Conservation (phyloP, 2,888 invertebrate species). For the Vesta saturnalis region DNA sequence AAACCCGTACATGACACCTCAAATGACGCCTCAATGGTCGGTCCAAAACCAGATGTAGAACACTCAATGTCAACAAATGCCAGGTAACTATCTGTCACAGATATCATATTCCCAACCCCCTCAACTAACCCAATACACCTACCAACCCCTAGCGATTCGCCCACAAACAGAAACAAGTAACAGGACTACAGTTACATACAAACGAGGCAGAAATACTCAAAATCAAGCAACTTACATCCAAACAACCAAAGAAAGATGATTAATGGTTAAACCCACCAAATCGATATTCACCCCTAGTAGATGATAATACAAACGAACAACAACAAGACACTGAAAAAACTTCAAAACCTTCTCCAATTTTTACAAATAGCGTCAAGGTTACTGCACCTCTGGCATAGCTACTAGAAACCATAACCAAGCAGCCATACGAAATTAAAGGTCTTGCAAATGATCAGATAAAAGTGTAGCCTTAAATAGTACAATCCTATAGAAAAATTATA, state of each 20-base stretch:
- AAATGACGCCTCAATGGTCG: too few relatives aligned
- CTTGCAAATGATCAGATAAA: background rate
- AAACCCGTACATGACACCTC: too few relatives aligned
- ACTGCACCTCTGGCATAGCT: too few relatives aligned
- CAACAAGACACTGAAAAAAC: constrained; percentile 8
- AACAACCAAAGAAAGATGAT: background rate
- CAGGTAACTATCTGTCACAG: too few relatives aligned
- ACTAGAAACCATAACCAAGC: too few relatives aligned
- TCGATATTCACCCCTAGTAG: background rate
- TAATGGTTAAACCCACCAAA: constrained; percentile 7
- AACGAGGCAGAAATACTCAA: constrained; percentile 8
- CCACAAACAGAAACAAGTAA: constrained; percentile 11
- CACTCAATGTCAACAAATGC: too few relatives aligned
- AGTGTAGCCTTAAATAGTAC: background rate
- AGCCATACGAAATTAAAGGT: too few relatives aligned
- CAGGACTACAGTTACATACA: constrained; percentile 9
- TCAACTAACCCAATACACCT: too few relatives aligned
- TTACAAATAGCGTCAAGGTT: background rate
- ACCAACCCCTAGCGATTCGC: too few relatives aligned
- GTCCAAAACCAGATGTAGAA: too few relatives aligned
- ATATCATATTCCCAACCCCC: too few relatives aligned
- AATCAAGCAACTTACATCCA: background rate
- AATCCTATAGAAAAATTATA: background rate
- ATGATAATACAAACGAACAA: background rate
- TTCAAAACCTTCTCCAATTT: too few relatives aligned